Evolutionary conservation across 2,113 vertebrate species (phyloP).

Genomic region (Carollia perspicillata): DNA sequence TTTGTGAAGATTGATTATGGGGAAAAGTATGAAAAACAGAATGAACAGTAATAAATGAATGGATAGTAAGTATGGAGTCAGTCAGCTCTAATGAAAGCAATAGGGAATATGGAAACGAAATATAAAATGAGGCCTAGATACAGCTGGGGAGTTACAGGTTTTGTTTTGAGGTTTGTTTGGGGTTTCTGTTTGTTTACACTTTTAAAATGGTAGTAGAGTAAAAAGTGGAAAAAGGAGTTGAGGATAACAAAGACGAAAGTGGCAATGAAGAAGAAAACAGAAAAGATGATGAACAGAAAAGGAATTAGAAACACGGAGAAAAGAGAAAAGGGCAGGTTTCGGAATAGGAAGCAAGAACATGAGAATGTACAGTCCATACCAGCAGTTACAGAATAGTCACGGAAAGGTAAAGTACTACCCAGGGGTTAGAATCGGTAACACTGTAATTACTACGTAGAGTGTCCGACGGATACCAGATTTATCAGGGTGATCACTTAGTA

Average conservation of each 20-base stretch:
- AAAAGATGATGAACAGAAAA: neutral
- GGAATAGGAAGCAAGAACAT: neutral
- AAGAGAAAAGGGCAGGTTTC: neutral
- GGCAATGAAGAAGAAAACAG: neutral
- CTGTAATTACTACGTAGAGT: neutral
- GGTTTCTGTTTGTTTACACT: neutral
- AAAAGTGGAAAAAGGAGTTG: neutral
- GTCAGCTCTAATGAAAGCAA: neutral
- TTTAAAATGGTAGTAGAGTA: neutral
- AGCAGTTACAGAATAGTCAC: neutral
- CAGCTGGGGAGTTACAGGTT: neutral
- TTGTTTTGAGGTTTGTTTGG: neutral
- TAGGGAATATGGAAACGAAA: neutral
- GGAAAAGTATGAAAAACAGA: neutral
- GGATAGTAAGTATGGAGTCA: neutral
- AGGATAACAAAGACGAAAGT: neutral
- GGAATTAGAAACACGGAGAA: neutral
- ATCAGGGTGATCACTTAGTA: neutral
- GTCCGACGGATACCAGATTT: neutral
- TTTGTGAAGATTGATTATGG: constrained; percentile 10
- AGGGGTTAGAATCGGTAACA: neutral
- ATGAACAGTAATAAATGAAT: constrained; percentile 9
- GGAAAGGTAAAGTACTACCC: neutral
- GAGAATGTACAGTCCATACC: neutral
- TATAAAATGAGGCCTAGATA: neutral